These are phyloP conservation scores for Thamnophis sirtalis DNA, from an alignment of 2,113 vertebrate genomes.

Conservation along the genomic window DNA sequence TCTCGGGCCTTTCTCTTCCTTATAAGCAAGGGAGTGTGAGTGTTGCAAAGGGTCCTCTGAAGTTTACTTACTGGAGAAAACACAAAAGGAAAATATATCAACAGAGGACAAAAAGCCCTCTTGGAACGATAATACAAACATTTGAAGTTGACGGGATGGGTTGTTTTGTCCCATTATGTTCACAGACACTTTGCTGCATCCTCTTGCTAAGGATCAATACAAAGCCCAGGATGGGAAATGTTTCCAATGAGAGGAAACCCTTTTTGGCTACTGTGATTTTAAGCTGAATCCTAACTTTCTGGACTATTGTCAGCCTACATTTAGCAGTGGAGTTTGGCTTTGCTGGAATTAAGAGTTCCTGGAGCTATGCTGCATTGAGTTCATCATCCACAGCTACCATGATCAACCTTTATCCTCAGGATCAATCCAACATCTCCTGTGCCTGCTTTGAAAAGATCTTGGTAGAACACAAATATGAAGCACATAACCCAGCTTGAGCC, in stretches of 20 bases:
- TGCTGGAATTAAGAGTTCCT: neutral
- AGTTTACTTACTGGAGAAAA: conserved; percentile 74
- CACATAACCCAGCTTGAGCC: neutral
- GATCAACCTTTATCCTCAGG: neutral
- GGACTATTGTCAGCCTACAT: neutral
- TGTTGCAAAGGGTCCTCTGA: conserved; percentile 76
- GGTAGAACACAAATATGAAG: neutral
- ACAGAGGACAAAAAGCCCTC: conserved; percentile 77
- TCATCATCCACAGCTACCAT: neutral
- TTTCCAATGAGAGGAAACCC: neutral
- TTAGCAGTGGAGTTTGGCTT: neutral
- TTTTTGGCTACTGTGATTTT: neutral
- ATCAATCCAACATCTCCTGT: neutral
- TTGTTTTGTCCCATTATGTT: conserved; percentile 49
- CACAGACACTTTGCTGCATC: conserved; percentile 19
- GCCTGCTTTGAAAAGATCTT: neutral
- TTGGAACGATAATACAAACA: conserved; percentile 79
- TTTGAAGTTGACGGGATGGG: conserved; percentile 59
- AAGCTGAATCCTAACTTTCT: neutral
- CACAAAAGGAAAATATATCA: conserved; percentile 81
- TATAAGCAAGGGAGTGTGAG: conserved; percentile 77
- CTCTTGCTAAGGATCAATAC: neutral
- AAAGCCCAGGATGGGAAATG: rapidly evolving
- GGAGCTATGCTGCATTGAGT: too few relatives aligned
- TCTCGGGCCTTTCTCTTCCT: conserved; percentile 63